Base-by-base conservation (phyloP, 2,113 vertebrate genomes). In the Cichladusa arquata region DNA sequence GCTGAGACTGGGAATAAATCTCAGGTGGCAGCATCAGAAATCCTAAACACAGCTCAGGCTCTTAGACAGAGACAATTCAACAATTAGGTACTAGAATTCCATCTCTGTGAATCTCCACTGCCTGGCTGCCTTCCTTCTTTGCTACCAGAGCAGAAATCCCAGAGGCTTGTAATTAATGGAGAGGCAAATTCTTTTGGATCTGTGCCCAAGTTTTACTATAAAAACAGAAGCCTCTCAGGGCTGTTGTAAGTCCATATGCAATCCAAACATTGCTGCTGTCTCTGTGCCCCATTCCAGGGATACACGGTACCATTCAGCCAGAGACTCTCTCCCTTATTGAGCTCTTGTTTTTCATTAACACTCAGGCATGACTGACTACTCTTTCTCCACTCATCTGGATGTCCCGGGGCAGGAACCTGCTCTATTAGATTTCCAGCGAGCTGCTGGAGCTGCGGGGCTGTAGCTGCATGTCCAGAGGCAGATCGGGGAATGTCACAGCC, bases 241-340 rank as follows among this genome's bases (percentile, higher is more conserved):
- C 25, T 90, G 6, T 61, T 61, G 14, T 61, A 60, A 65, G 23
- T 38, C 31, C 4, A 0, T 9, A n/a, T 44, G 62, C 26, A 22
- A 38, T 17, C 31, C 57, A 2, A 7, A 12, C 14, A 50, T 4
- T 0, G 0, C 14, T 2, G 2, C 31, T 48, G 7, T n/a, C 36
- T 4, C 0, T 29, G 14, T 33, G 24, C 20, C 51, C 36, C 1
- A 0, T 71, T 61, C 50, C 33, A 56, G 26, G 42, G 65, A 58
- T 22, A 25, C 24, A 7, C 0, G 6, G 16, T 24, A 54, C 42
- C 54, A 25, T 11, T 33, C 11, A 5, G 8, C 4, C 5, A 29
- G 14, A 57, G 2, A 40, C 50, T 77, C 19, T 64, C 58, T 69
- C 18, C 44, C 29, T 80, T 80, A 12, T 2, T 44, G 53, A 67